Percentiles rank a stretch among this genome's conserved stretches.
These are phyloP conservation scores for Mus spicilegus DNA, from an alignment of 2,113 vertebrate genomes.

Conservation along the genomic window DNA sequence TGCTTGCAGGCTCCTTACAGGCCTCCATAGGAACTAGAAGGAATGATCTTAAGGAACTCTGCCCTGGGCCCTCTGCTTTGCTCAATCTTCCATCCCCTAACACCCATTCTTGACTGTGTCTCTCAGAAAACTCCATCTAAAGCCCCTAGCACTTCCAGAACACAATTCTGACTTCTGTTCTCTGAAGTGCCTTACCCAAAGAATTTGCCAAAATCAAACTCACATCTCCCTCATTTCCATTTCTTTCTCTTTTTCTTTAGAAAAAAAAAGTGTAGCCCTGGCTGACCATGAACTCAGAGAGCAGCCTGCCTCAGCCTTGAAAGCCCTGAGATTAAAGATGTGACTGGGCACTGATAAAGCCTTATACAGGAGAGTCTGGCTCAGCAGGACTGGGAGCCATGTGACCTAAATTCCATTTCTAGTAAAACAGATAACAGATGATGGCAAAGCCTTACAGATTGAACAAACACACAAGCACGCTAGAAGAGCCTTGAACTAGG, in stretches of 20 bases:
- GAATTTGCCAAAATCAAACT: neutral
- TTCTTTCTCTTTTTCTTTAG: neutral
- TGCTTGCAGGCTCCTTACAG: neutral
- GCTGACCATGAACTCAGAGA: neutral
- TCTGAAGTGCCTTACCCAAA: neutral
- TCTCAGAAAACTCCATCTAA: neutral
- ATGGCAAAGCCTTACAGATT: conserved; percentile 3
- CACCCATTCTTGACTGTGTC: rapidly evolving
- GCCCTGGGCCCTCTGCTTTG: neutral
- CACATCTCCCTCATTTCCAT: neutral
- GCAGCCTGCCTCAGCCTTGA: neutral
- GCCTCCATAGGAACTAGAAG: neutral
- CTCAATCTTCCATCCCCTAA: neutral
- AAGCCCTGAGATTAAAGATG: neutral
- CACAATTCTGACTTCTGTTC: neutral
- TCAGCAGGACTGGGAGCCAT: neutral
- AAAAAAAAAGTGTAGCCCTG: neutral
- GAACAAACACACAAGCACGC: neutral
- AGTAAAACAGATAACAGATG: neutral
- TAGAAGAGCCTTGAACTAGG: neutral
- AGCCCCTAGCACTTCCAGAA: neutral
- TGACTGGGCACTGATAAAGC: conserved; percentile 9
- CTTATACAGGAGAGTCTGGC: neutral
- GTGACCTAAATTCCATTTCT: neutral
- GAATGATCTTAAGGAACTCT: no score